Percentiles rank a stretch among this genome's conserved stretches.
Evolutionary conservation across 92 coral and sea anemone genomes (phyloP).

Genomic region (Epizoanthus rinbou): DNA sequence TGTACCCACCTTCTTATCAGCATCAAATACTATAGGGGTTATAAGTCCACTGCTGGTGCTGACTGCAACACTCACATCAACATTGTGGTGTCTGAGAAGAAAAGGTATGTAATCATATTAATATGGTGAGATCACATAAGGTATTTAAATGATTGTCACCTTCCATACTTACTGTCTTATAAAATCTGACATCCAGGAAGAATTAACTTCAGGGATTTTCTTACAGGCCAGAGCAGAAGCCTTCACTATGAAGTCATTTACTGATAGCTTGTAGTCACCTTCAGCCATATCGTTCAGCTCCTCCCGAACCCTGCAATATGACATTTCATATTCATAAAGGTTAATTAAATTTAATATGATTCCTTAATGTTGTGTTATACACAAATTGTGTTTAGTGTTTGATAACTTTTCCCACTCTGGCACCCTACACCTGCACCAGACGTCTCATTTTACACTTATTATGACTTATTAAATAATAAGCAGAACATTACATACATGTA

Average conservation of each 20-base stretch:
- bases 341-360: no score
- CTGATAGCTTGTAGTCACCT: conserved; percentile 87
- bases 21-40: conserved; percentile 94
- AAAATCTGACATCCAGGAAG: conserved; percentile 98
- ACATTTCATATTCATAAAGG: neutral
- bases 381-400: no score
- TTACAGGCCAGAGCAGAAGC: conserved; percentile 96
- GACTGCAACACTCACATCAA: conserved; percentile 95
- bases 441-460: no score
- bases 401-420: no score
- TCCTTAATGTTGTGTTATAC: no score
- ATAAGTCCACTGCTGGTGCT: conserved; percentile 90
- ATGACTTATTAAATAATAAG: no score
- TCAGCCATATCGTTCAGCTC: conserved; percentile 74
- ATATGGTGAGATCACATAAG: neutral
- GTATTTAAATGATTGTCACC: neutral
- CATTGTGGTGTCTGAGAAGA: conserved; percentile 83
- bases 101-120: neutral
- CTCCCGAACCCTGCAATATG: conserved; percentile 72
- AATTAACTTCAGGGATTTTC: conserved; percentile 95
- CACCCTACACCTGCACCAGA: no score
- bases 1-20: conserved; percentile 84
- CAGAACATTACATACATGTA: no score
- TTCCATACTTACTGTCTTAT: conserved; percentile 82
- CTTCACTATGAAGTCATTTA: conserved; percentile 94